These are phyloP conservation scores for Gallinago jamesoni DNA, from an alignment of 2,113 vertebrate species.

Conservation along the genomic window DNA sequence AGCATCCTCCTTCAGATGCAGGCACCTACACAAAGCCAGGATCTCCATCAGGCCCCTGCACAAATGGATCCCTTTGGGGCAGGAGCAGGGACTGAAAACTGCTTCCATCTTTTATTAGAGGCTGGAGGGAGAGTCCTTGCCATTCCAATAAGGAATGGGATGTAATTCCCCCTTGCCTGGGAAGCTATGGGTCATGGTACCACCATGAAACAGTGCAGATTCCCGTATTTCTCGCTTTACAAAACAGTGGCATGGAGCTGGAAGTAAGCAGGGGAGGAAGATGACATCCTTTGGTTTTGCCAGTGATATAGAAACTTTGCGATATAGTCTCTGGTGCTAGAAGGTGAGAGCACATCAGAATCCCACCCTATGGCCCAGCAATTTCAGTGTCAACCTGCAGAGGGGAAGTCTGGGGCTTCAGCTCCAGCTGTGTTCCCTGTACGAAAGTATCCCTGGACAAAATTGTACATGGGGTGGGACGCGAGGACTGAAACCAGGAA, in stretches of 20 bases:
- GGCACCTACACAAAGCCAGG: not conserved
- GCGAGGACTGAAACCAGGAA: not conserved
- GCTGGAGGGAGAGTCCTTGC: not conserved
- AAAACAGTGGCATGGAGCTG: not conserved
- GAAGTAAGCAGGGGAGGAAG: not conserved
- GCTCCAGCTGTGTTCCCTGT: not conserved
- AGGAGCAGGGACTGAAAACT: not conserved
- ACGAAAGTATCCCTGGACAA: not conserved
- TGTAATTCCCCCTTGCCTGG: not conserved
- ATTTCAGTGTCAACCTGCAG: not conserved
- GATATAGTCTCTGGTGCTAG: not conserved
- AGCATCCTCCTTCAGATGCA: not conserved
- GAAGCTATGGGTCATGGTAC: not conserved
- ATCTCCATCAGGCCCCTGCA: not conserved
- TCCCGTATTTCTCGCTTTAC: not conserved
- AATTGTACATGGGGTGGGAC: not conserved
- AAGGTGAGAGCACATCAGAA: not conserved
- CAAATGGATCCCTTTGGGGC: not conserved
- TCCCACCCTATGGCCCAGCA: not conserved
- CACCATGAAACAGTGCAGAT: not conserved
- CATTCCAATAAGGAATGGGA: not conserved
- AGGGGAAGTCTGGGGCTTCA: not conserved
- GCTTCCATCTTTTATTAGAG: not conserved
- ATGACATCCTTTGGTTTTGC: not conserved
- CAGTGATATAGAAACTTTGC: not conserved